A percentile compares a stretch with the other conserved stretches of the same genome.
Conservation (phyloP, 2,888 invertebrate species). For the Cepaea hortensis region DNA sequence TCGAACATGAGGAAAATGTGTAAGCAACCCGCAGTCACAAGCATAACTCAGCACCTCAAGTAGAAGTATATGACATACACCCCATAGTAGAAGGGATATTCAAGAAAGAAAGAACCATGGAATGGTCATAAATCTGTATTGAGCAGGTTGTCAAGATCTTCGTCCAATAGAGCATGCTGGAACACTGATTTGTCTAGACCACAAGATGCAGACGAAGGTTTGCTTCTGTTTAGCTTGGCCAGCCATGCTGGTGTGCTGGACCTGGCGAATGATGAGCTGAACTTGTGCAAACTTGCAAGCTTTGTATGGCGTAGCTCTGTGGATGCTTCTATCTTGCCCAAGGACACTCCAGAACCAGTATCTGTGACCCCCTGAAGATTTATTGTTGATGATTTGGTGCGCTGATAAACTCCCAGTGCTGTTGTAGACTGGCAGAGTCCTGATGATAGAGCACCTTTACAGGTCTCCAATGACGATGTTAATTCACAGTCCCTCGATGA, state of each 20-base stretch:
- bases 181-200: background rate
- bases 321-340: background rate
- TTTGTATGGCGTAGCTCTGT: background rate
- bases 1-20: no score
- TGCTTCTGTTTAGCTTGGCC: background rate
- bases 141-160: conserved; percentile 35
- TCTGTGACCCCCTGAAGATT: background rate
- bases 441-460: no score
- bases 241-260: background rate
- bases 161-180: conserved; percentile 28
- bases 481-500: no score
- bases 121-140: conserved; percentile 38
- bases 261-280: background rate
- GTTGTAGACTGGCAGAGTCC: no score
- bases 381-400: background rate
- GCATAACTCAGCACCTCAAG: no score
- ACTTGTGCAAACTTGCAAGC: background rate
- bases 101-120: background rate
- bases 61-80: no score
- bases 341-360: background rate
- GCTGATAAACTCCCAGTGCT: no score
- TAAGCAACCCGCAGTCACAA: no score
- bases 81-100: no score
- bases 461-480: no score
- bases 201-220: background rate